Percentiles rank a stretch among this genome's conserved stretches.
phyloP scores from a whole-genome alignment of 2,888 invertebrate genomes.

The Endotricha flammealis region DNA sequence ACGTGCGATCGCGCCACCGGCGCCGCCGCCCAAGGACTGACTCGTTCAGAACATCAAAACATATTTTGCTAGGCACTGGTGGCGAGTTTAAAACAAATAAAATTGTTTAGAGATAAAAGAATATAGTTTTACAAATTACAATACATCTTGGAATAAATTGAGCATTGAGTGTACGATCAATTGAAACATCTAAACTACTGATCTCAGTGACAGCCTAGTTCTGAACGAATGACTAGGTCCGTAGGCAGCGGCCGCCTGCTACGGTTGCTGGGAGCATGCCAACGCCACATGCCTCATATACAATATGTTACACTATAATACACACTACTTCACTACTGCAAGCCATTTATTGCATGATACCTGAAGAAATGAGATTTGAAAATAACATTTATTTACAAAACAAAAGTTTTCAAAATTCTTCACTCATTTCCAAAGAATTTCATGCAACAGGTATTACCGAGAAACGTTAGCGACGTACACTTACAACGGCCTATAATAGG shows the following conservation, averaged over 20 bases:
- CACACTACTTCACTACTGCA: conserved; percentile 40
- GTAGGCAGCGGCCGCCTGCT: conserved; percentile 44
- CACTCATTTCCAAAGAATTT: conserved; percentile 10
- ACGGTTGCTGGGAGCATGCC: conserved; percentile 68
- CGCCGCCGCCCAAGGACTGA: conserved; percentile 39
- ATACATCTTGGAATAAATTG: too few relatives aligned
- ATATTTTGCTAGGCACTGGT: too few relatives aligned
- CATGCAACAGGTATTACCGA: conserved; percentile 8
- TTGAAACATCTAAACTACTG: too few relatives aligned
- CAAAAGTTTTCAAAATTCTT: background rate
- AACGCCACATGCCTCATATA: conserved; percentile 70
- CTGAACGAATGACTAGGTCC: conserved; percentile 48
- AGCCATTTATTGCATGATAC: conserved; percentile 24
- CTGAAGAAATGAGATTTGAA: conserved; percentile 14
- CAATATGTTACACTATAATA: conserved; percentile 42
- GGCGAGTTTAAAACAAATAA: too few relatives aligned
- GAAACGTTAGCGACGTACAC: conserved; percentile 36
- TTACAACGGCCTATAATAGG: conserved; percentile 40
- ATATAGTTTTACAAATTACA: too few relatives aligned
- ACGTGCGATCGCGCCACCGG: conserved; percentile 53
- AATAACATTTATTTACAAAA: background rate
- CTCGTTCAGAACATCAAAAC: conserved; percentile 39
- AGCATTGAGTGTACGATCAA: conserved; percentile 4
- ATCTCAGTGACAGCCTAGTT: conserved; percentile 28
- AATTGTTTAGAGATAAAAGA: too few relatives aligned